These are phyloP conservation scores for Tipula confusa DNA, from an alignment of 2,888 invertebrate species.

Conservation along the genomic window DNA sequence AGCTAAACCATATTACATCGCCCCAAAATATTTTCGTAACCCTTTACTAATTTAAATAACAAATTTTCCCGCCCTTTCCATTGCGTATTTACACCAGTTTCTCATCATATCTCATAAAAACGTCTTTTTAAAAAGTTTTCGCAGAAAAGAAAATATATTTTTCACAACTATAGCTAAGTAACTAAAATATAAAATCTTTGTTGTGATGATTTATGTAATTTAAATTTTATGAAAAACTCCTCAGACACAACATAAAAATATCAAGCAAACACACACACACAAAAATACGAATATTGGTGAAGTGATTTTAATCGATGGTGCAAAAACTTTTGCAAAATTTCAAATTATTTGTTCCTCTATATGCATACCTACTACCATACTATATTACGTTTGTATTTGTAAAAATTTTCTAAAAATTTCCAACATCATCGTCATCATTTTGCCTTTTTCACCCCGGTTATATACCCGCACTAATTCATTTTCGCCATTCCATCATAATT, in stretches of 20 bases:
- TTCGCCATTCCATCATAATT: background rate
- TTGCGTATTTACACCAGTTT: background rate
- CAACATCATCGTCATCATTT: background rate
- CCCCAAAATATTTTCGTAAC: background rate
- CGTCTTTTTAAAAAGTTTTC: background rate
- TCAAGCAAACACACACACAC: background rate
- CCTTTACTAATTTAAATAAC: background rate
- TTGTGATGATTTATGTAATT: background rate
- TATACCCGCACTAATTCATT: background rate
- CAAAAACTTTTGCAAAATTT: background rate
- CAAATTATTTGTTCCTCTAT: background rate
- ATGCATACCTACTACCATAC: background rate
- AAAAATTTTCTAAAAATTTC: background rate
- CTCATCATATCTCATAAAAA: background rate
- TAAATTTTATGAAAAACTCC: background rate
- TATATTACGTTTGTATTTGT: background rate
- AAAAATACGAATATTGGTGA: background rate
- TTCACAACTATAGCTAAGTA: conserved; percentile 16
- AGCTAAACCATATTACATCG: background rate
- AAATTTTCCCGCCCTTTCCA: background rate
- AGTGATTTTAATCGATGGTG: background rate
- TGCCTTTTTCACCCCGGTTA: background rate
- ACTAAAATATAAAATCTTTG: background rate
- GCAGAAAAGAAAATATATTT: background rate
- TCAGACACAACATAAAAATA: conserved; percentile 3